Percentiles rank a stretch among this genome's conserved stretches.
phyloP scores from a whole-genome alignment of 2,888 invertebrate genomes.

The Mylabris sibirica region DNA sequence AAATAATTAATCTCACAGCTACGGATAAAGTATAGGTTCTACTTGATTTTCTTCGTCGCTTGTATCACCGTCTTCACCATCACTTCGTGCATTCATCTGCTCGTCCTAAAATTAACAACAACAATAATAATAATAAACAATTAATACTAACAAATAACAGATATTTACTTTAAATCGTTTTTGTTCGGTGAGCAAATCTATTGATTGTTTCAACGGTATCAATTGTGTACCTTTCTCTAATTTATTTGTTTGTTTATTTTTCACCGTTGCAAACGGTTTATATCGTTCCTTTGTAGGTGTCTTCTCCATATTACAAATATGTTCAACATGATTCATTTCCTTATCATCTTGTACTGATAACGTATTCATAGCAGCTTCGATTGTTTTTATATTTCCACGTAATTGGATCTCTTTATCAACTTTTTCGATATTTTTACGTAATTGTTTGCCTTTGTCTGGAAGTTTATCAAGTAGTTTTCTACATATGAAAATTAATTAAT shows the following conservation, averaged over 20 bases:
- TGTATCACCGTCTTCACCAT: not conserved
- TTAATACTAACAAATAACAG: not conserved
- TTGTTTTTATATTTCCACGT: constrained; percentile 26
- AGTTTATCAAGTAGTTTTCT: constrained; percentile 34
- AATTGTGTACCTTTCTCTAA: constrained; percentile 36
- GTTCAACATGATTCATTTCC: constrained; percentile 34
- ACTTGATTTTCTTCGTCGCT: not conserved
- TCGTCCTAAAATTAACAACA: not conserved
- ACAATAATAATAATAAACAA: not conserved
- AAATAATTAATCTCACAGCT: constrained; percentile 1
- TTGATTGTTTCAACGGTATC: constrained; percentile 38
- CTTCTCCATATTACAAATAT: constrained; percentile 39
- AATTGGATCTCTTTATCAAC: constrained; percentile 35
- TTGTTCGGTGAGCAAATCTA: constrained; percentile 37
- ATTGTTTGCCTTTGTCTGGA: constrained; percentile 39
- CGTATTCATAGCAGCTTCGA: constrained; percentile 30
- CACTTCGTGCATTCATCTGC: not conserved
- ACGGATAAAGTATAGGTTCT: not conserved
- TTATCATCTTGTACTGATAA: constrained; percentile 24
- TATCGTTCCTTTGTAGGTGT: constrained; percentile 38
- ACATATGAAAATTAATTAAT: constrained; percentile 5
- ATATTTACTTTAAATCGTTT: constrained; percentile 29
- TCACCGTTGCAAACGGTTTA: constrained; percentile 40
- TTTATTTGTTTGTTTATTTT: constrained; percentile 18
- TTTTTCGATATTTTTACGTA: constrained; percentile 30